Base-by-base conservation (phyloP, 2,888 invertebrate genomes). In the Drepanosiphum platanoidis region DNA sequence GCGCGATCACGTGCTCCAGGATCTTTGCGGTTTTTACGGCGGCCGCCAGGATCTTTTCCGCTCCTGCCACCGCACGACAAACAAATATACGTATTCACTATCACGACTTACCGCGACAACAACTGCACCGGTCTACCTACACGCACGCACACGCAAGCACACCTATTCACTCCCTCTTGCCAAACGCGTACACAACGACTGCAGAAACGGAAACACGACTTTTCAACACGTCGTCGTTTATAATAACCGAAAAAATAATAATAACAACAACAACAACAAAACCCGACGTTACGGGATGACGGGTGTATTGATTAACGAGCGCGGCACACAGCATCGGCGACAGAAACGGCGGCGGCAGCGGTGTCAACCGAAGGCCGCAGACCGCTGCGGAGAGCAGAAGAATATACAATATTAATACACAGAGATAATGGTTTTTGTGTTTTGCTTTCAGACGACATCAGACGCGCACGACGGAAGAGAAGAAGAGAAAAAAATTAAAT, bases 261-360 rank as follows among this genome's bases (percentile, higher is more conserved):
- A 79, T 46, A 46, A 68, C 42, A 42, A 39, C 11, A 39, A 61
- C 32, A 79, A n/a, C n/a, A n/a, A n/a, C n/a, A n/a, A n/a, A n/a
- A 70, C 27, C 80, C 42, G 30, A 79, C 64, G 32, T 66, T 32
- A 22, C 52, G 52, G 13, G 22, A 18, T 1, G 34, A 42, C 36
- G 36, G 72, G 42, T 61, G 58, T 61, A 42, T 82, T 72, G 82
- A 82, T 82, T 82, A 82, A 82, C 61, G 82, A 72, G 82, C 80
- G n/a, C n/a, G n/a, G n/a, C n/a, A n/a, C n/a, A n/a, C n/a, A n/a
- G n/a, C n/a, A n/a, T n/a, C n/a, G n/a, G n/a, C n/a, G n/a, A n/a
- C n/a, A n/a, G n/a, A n/a, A n/a, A n/a, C n/a, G n/a, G n/a, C n/a
- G 7, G 32, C 42, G n/a, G 46, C 34, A 7, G 32, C n/a, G 36